phyloP scores from a whole-genome alignment of 2,113 vertebrate genomes.

The Amphilophus citrinellus region DNA sequence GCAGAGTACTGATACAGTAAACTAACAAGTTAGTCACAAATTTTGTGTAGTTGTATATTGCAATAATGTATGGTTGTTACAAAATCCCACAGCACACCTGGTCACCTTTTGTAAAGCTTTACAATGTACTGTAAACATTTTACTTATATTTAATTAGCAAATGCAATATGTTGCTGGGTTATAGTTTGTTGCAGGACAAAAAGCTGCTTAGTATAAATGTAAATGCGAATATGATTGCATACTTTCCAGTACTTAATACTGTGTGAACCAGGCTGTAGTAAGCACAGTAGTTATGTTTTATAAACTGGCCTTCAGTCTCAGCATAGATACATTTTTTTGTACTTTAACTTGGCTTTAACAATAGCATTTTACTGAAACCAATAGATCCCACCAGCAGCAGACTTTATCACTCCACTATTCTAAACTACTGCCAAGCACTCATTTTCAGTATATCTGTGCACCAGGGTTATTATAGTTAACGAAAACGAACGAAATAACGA shows the following conservation, averaged over 20 bases:
- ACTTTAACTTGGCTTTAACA: neutral
- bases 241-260: neutral
- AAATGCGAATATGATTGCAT: neutral
- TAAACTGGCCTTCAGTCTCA: neutral
- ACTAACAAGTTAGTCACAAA: conserved; percentile 1
- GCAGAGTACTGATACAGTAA: too few species aligned
- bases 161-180: neutral
- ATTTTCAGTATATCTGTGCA: neutral
- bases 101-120: neutral
- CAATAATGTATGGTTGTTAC: neutral
- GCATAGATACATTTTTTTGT: neutral
- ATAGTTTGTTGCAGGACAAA: neutral
- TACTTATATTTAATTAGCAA: neutral
- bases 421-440: neutral
- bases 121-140: neutral
- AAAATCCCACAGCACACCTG: neutral
- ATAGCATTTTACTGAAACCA: neutral
- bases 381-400: neutral
- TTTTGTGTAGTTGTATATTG: neutral
- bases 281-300: neutral
- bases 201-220: neutral
- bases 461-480: neutral
- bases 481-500: too few species aligned
- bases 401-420: neutral
- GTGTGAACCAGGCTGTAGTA: neutral